Evolutionary conservation across 2,888 invertebrate species (phyloP), one percentile per base, ranked within the genome.

Genomic region (Amiota minor): DNA sequence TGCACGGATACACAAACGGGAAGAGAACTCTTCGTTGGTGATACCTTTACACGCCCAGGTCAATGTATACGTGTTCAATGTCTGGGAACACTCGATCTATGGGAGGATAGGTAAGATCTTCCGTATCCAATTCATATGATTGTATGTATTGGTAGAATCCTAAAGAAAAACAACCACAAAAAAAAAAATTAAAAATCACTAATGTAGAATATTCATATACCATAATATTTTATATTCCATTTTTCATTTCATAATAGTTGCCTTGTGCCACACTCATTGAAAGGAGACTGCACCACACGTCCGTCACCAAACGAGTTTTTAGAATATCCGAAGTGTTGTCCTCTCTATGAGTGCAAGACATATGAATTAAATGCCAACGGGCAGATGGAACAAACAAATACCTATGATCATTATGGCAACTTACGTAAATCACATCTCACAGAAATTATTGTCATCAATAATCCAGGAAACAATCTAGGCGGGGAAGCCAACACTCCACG

Each of bases 61-160:
- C 83, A 84, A 69, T 89, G 89, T 68, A 79, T 88, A 70, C 83
- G 89, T 1, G 86, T 88, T 0, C 89, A 89, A 70, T 89, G 89
- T 56, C 78, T 88, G 74, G 89, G 88, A 16, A 85, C 81, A 9
- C 74, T 86, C 23, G 77, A 86, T 20, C 64, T 89, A 1, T 89
- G 89, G 89, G 88, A 89, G 75, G 89, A 89, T 76, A 87, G 84
- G 89, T 89, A 72, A 76, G 81, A 73, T 59, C 12, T 50, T 50
- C 53, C 53, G 6, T 9, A 2, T n/a, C n/a, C 53, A 50, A 50
- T 50, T 50, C 12, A 0, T 35, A 35, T 35, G 35, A 35, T 1
- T 23, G 23, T 23, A 23, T 23, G 23, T 23, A 2, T 23, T 23
- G 23, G n/a, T n/a, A n/a, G n/a, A n/a, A n/a, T n/a, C n/a, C n/a